phyloP scores from a whole-genome alignment of 2,888 invertebrate species.

The Clostera curtula region DNA sequence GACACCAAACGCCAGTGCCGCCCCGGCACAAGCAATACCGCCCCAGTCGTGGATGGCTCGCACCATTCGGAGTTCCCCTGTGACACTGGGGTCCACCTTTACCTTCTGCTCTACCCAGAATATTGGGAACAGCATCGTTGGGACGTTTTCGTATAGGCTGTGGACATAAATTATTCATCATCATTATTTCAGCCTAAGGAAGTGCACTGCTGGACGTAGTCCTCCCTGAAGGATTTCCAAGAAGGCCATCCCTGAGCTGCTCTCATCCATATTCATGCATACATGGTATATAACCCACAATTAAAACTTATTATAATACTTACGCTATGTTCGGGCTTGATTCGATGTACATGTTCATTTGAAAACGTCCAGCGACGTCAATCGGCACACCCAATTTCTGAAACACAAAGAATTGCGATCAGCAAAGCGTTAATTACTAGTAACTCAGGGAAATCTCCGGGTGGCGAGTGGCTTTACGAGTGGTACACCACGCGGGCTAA shows the following conservation, averaged over 20 bases:
- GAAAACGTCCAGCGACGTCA: conserved; percentile 84
- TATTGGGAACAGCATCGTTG: conserved; percentile 81
- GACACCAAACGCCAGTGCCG: conserved; percentile 67
- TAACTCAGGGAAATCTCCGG: too few relatives aligned
- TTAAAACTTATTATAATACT: conserved; percentile 39
- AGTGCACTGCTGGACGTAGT: too few relatives aligned
- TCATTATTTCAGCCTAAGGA: too few relatives aligned
- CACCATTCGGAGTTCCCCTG: conserved; percentile 63
- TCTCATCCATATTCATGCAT: too few relatives aligned
- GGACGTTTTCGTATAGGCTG: conserved; percentile 80
- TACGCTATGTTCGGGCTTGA: conserved; percentile 79
- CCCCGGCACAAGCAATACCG: conserved; percentile 43
- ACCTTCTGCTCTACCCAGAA: conserved; percentile 87
- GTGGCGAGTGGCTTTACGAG: too few relatives aligned
- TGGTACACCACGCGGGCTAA: too few relatives aligned
- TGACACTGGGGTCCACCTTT: conserved; percentile 71
- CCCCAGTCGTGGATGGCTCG: conserved; percentile 57
- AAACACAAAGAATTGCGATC: conserved; percentile 27
- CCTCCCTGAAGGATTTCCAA: too few relatives aligned
- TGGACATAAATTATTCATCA: conserved; percentile 20
- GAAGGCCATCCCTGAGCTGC: too few relatives aligned
- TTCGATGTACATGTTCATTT: conserved; percentile 84
- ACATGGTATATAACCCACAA: not conserved
- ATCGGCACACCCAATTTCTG: conserved; percentile 84
- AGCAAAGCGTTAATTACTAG: not conserved